Evolutionary conservation across 1,140 invertebrate genomes (phyloP), one percentile per base, ranked within the genome.

Genomic region (Drosophila albomicans): DNA sequence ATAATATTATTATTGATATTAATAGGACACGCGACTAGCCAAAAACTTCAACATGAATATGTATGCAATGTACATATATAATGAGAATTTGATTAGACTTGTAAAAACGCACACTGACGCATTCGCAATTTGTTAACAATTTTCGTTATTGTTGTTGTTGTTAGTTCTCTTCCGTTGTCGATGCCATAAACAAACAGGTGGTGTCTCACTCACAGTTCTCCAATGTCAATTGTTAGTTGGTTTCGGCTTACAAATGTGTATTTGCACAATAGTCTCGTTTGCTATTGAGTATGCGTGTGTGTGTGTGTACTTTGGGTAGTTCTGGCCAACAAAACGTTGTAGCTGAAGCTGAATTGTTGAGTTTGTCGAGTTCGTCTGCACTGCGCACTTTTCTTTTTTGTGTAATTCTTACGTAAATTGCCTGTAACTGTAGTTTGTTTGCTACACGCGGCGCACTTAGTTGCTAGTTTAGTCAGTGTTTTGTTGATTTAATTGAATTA

Each of bases 121-220:
- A 63, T 58, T 52, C 62, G 56, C 59, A 56, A 58, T 46, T 72
- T 65, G 49, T 66, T 65, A 76, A 66, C 62, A 58, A 75, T 45
- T 32, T 59, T 73, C 13, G 43, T 35, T 35, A 8, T 35, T 38
- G 6, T 38, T 38, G 35, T 38, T 38, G 30, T 11, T 38, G 35
- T 38, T 30, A 62, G 15, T 61, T 67, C 51, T 57, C 11, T 57
- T 20, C n/a, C 51, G 16, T n/a, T 3, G 45, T 35, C 52, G 59
- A 38, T 28, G 66, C 59, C 68, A 76, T 72, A 76, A 76, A 76
- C 74, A 76, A 76, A 76, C 74, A 76, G 74, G 74, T 76, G 74
- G 67, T 59, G 59, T 11, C 41, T 32, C 28, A 43, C 52, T 6
- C 52, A 49, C n/a, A 13, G 7, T 13, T 5, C 46, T 54, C 46